Conservation (phyloP, 2,888 invertebrate genomes). For the Lymantria monacha region DNA sequence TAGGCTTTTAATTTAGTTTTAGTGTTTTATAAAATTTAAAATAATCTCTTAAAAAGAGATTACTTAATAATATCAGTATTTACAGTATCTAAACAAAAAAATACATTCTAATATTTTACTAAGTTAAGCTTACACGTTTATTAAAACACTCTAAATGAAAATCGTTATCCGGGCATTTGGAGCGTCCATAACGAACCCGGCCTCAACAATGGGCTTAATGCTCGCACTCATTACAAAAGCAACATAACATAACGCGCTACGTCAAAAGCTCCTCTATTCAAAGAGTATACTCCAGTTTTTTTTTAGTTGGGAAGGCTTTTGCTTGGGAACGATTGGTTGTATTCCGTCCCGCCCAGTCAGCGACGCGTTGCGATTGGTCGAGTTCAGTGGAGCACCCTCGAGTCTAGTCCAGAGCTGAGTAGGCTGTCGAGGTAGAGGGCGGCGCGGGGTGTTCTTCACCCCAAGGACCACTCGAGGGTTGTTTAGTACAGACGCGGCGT, state of each 20-base stretch:
- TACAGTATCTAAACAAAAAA: not conserved
- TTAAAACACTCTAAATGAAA: slow-evolving; percentile 81
- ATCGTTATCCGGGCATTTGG: slow-evolving; percentile 78
- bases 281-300: slow-evolving; percentile 79
- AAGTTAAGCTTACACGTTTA: slow-evolving; percentile 75
- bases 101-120: slow-evolving; percentile 40
- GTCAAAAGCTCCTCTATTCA: slow-evolving; percentile 80
- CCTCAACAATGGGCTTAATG: slow-evolving; percentile 81
- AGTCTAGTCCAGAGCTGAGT: slow-evolving; percentile 72
- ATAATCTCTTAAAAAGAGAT: no score
- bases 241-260: slow-evolving; percentile 80
- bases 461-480: slow-evolving; percentile 81
- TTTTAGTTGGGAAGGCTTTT: slow-evolving; percentile 71
- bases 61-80: no score
- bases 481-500: slow-evolving; percentile 79
- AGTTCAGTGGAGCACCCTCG: slow-evolving; percentile 74
- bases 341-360: slow-evolving; percentile 64
- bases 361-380: slow-evolving; percentile 60
- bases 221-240: slow-evolving; percentile 82
- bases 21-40: no score
- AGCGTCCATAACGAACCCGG: slow-evolving; percentile 78
- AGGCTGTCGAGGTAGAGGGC: slow-evolving; percentile 80
- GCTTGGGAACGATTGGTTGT: slow-evolving; percentile 56
- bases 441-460: slow-evolving; percentile 80
- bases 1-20: no score